Evolutionary conservation across 23 tunicate genomes (phyloP), one percentile per base, ranked within the genome.

Genomic region (Ciona savignyi): DNA sequence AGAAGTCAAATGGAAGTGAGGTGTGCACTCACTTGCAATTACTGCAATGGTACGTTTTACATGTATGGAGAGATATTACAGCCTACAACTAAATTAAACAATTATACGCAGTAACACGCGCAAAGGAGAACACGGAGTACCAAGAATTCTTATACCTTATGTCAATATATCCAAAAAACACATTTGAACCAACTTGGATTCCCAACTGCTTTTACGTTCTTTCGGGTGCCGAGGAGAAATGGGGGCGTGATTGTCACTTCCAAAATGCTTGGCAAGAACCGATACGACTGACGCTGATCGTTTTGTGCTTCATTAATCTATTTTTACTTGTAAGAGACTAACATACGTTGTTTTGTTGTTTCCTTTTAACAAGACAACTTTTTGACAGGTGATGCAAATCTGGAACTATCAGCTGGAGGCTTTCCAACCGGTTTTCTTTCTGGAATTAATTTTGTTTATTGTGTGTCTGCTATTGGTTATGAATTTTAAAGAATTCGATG

Each of bases 401-500:
- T 87, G 86, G 86, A 87, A 87, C 71, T 87, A 87, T 30, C 68
- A 75, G 51, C 35, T 29, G 35, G 95, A 87, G 56, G 95, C 95
- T n/a, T 81, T 87, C 26, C 78, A 61, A 34, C 95, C 95, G 29
- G 62, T 87, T 31, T 75, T 87, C 60, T 87, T 87, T 61, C 82
- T 87, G 0, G 86, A 87, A 66, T 26, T 35, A 4, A 35, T 71
- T 23, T 68, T 87, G n/a, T 87, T 74, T 80, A 32, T 63, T 3
- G 70, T 81, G 0, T 70, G 81, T 51, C 62, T 80, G 48, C 61
- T 80, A 0, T 74, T 87, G 26, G 61, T 68, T 1, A 35, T 87
- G 25, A 75, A 87, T 69, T 66, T 80, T 35, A 24, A 29, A 0
- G 74, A 66, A 22, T 87, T 87, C 70, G 95, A 87, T 65, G 22